Evolutionary conservation across 2,797 vertebrate species (phyloP).

Genomic region (Cryptoblepharus egeriae): DNA sequence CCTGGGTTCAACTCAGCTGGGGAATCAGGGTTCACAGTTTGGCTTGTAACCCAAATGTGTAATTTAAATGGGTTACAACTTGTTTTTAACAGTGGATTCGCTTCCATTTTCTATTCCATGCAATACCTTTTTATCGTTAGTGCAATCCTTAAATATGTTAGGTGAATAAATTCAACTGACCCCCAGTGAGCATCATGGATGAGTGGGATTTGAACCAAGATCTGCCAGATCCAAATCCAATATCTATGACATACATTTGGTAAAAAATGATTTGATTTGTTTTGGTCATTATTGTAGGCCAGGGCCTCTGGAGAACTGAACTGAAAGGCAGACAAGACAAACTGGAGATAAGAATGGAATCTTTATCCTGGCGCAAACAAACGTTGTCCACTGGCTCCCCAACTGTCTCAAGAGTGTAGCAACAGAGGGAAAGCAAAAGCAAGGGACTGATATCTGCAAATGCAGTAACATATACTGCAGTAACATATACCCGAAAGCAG

Average conservation of each 20-base stretch:
- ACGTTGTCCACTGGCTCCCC: no score
- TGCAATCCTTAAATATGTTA: neutral
- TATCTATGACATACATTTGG: neutral
- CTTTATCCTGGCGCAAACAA: no score
- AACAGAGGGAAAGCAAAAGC: neutral
- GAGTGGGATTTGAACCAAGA: neutral
- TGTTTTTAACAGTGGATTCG: neutral
- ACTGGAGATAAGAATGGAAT: neutral
- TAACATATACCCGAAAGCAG: no score
- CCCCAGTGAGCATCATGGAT: neutral
- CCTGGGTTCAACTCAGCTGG: neutral
- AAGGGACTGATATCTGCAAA: neutral
- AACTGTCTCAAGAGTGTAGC: no score
- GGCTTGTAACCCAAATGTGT: neutral
- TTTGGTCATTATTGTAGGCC: no score
- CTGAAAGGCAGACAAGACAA: neutral
- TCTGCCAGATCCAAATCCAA: neutral
- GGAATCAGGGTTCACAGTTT: no score
- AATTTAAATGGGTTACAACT: neutral
- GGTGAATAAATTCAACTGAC: neutral
- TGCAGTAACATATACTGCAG: neutral
- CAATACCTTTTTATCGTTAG: neutral
- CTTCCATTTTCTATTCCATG: neutral
- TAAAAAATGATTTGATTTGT: neutral
- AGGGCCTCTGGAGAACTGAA: neutral